Percentiles rank a stretch among this genome's conserved stretches.
Conservation (phyloP, 2,113 vertebrate genomes). For the Crotophaga sulcirostris region DNA sequence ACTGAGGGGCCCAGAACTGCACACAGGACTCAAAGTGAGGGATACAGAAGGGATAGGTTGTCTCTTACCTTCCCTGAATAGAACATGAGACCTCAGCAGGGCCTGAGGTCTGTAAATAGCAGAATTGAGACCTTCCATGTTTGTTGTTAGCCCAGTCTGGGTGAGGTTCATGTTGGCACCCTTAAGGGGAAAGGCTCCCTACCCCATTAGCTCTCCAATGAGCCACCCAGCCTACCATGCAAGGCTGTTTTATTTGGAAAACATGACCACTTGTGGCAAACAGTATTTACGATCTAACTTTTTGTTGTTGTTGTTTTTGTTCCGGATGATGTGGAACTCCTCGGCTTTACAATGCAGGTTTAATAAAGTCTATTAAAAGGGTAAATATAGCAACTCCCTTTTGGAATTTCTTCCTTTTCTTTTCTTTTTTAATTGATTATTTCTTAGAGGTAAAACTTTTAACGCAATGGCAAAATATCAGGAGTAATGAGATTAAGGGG, state of each 20-base stretch:
- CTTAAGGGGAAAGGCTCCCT: neutral
- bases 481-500: slow-evolving; percentile 37
- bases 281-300: neutral
- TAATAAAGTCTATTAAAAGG: slow-evolving; percentile 13
- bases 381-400: slow-evolving; percentile 33
- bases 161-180: neutral
- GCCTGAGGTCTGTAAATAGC: neutral
- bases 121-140: fast-evolving
- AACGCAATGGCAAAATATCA: neutral
- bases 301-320: neutral
- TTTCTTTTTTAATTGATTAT: neutral
- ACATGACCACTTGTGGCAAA: neutral
- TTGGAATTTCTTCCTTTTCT: neutral
- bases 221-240: neutral
- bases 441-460: slow-evolving; percentile 20
- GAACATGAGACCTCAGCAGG: neutral
- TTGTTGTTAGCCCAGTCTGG: neutral
- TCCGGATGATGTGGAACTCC: neutral
- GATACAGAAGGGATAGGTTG: too few species aligned
- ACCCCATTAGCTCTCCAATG: neutral
- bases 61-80: neutral
- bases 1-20: too few species aligned
- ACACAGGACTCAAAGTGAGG: too few species aligned
- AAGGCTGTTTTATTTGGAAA: slow-evolving; percentile 48
- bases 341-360: neutral